Conservation (phyloP, 2,797 vertebrate genomes). For the Fundulus diaphanus region DNA sequence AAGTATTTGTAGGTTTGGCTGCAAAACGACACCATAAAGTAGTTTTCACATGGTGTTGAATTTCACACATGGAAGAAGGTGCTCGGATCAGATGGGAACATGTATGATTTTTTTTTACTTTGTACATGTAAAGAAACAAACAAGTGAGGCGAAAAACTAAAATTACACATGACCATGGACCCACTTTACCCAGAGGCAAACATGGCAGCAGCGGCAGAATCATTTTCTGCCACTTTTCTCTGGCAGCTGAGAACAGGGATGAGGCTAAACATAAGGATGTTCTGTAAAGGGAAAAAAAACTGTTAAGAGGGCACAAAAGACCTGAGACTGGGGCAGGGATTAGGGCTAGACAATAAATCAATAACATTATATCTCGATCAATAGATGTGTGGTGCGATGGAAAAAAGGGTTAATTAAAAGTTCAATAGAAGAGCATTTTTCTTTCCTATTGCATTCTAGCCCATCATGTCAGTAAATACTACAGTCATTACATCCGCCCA, state of each 20-base stretch:
- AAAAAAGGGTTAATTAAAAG: too few species aligned
- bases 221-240: background rate
- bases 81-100: background rate
- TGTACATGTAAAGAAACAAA: background rate
- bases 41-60: background rate
- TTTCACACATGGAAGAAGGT: background rate
- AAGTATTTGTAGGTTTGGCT: too few species aligned
- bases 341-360: too few species aligned
- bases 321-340: background rate
- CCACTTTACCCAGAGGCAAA: background rate
- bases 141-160: background rate
- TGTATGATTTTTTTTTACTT: background rate
- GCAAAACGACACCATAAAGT: too few species aligned
- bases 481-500: too few species aligned
- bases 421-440: too few species aligned
- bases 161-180: background rate
- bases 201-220: background rate
- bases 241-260: background rate
- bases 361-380: too few species aligned
- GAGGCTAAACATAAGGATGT: background rate
- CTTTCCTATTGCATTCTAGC: too few species aligned
- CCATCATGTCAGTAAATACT: too few species aligned
- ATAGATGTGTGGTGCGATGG: too few species aligned
- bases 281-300: background rate
- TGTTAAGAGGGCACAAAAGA: background rate